phyloP scores from a whole-genome alignment of 2,797 vertebrate genomes.

The Sphenopsis melanotis region DNA sequence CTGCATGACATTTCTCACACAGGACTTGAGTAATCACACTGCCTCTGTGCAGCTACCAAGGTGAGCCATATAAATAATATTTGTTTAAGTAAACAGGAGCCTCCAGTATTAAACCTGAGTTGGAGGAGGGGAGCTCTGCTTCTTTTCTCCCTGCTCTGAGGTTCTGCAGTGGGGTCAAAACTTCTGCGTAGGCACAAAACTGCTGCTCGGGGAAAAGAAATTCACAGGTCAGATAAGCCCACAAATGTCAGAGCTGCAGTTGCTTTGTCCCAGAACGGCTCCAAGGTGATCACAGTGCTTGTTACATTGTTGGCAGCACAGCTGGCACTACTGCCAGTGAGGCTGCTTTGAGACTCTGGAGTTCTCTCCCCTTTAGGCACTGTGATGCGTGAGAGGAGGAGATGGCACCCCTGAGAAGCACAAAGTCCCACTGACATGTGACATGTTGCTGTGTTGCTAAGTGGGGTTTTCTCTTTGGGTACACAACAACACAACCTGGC shows the following conservation, averaged over 20 bases:
- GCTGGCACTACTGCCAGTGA: background rate
- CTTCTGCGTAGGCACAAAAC: background rate
- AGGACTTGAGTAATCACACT: background rate
- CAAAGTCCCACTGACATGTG: background rate
- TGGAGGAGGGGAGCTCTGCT: background rate
- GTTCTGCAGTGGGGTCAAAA: background rate
- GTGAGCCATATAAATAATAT: background rate
- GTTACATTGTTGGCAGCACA: background rate
- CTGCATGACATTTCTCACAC: rapidly evolving
- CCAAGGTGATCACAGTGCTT: background rate
- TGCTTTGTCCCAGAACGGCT: background rate
- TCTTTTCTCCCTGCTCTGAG: background rate
- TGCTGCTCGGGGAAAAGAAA: background rate
- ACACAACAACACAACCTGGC: background rate
- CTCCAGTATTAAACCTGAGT: background rate
- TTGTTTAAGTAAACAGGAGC: background rate
- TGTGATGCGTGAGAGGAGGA: background rate
- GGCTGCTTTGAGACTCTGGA: background rate
- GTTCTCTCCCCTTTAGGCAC: background rate
- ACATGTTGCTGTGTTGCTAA: background rate
- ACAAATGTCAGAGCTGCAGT: background rate
- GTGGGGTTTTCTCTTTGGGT: background rate
- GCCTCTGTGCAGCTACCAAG: background rate
- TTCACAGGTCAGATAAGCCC: background rate
- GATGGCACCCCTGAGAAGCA: background rate